These are phyloP conservation scores for Cossypha heuglini DNA, from an alignment of 2,797 vertebrate species.

Conservation along the genomic window DNA sequence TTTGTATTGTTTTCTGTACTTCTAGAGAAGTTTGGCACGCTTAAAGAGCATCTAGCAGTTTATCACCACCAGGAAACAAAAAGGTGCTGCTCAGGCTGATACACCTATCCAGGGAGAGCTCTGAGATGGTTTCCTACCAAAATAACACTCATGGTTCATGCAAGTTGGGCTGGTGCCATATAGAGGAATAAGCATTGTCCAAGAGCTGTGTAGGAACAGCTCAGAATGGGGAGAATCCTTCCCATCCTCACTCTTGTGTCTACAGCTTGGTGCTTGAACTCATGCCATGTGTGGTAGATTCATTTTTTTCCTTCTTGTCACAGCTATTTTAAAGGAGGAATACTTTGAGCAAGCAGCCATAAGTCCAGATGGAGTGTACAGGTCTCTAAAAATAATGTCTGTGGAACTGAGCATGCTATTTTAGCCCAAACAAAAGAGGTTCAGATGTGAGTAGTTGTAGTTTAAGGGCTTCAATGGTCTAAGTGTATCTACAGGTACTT, in stretches of 20 bases:
- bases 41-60: background rate
- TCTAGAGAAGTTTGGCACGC: background rate
- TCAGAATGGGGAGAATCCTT: background rate
- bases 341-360: background rate
- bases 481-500: background rate
- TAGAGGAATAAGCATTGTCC: background rate
- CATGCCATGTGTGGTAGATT: background rate
- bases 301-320: background rate
- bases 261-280: background rate
- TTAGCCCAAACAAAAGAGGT: background rate
- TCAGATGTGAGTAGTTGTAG: background rate
- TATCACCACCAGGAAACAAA: background rate
- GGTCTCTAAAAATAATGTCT: background rate
- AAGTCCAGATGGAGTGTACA: background rate
- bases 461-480: background rate
- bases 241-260: background rate
- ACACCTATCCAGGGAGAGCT: background rate
- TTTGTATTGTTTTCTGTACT: background rate
- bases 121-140: background rate
- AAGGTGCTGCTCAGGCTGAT: background rate
- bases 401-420: background rate
- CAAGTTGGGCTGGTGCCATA: background rate
- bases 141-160: rapidly evolving
- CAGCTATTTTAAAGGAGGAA: background rate
- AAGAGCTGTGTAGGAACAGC: background rate